Base-by-base conservation (phyloP, 2,113 vertebrate species). In the Benitochromis conjunctus region DNA sequence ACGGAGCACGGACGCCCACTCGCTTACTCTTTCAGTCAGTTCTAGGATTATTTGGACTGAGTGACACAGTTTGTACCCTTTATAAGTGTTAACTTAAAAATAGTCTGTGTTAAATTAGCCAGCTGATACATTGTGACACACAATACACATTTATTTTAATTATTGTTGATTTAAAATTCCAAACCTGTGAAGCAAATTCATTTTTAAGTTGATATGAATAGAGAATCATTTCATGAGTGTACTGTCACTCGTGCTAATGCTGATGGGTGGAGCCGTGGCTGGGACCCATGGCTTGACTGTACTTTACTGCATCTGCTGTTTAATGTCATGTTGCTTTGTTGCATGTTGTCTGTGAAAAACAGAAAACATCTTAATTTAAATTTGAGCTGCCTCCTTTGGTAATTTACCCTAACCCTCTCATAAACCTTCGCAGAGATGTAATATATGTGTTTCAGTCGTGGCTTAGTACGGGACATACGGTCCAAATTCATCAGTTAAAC, bases 161-260 rank as follows among this genome's bases (percentile, higher is more conserved):
- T 71, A 46, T 71, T 71, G 6, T 46, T 46, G 18, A 9, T 6
- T 71, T 71, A 10, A 10, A 46, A 26, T 46, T 18, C 36, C 13
- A 18, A 46, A 71, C 18, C 13, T 46, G 66, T 46, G 21, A 46
- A 18, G 21, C 24, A 46, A 71, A 0, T 46, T 46, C 1, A 4
- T 16, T 71, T 71, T 8, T 3, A 11, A 3, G 36, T 29, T 0
- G 24, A 7, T 74, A 74, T 29, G 48, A 74, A 48, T 29, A 5
- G 43, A 51, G 4, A 29, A 0, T 51, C 11, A 29, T 29, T 29
- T 74, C 14, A 29, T 0, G 16, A 19, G 69, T 29, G 43, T 0
- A 18, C 0, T 10, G 38, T 26, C 66, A 3, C 41, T 74, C 43
- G 29, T 24, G 62, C 19, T 43, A 4, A 69, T 41, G n/a, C 38